Evolutionary conservation across 2,888 invertebrate genomes (phyloP), one percentile per base, ranked within the genome.

Genomic region (Ochlodes sylvanus): DNA sequence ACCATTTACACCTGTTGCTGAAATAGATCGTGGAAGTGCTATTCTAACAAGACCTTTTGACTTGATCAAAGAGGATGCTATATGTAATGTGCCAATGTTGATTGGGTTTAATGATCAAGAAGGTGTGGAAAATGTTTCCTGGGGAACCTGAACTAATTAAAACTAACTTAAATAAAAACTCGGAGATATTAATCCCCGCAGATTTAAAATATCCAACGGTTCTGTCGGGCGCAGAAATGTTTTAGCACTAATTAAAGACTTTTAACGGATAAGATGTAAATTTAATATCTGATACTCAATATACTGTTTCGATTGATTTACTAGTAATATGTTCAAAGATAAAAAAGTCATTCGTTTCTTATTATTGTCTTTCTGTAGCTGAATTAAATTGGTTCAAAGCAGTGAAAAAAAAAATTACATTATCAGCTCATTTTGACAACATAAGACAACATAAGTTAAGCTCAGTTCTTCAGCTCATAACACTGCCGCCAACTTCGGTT

Each of bases 21-120:
- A 93, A 76, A 76, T 71, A 60, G 69, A 73, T 63, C 76, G 76
- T 27, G 68, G 77, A 7, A 71, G 77, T 54, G 77, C 83, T 15
- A 79, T 90, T 68, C 72, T 91, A 10, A 82, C 81, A 3, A 79
- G 83, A 27, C 90, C 91, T 2, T 75, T 76, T 41, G 72, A 77
- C 34, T 74, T 85, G 50, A 74, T 90, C 55, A 71, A 76, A 58
- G 71, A 73, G 7, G 85, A 86, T 10, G 74, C 82, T 10, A 82
- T 85, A 56, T 78, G 81, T 50, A 77, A 86, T 64, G 76, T 86
- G 4, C 88, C 88, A 2, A 79, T 88, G 72, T 75, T 91, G 50
- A 76, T 81, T 14, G 88, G 90, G 17, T 77, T 87, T n/a, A 88
- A 85, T 63, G 76, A 82, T 32, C 80, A 86, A 68, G 90, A 91